phyloP scores from a whole-genome alignment of 2,888 invertebrate species.

The Phlogophora meticulosa region DNA sequence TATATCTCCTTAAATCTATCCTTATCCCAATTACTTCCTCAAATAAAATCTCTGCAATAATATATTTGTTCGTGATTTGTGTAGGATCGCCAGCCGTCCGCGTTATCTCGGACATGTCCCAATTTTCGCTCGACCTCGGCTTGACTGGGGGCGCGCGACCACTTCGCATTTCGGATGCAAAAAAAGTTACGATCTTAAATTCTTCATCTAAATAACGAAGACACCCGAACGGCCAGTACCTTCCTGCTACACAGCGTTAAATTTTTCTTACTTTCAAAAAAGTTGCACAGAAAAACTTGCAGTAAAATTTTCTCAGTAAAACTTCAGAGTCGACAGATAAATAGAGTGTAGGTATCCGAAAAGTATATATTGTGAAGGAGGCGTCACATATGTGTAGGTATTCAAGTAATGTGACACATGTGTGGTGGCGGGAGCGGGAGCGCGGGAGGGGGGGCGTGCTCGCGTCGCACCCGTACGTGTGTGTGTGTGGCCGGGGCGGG shows the following conservation, averaged over 20 bases:
- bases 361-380: conserved; percentile 86
- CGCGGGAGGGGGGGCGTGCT: conserved; percentile 72
- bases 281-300: conserved; percentile 40
- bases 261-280: conserved; percentile 36
- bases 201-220: conserved; percentile 55
- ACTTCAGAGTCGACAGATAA: conserved; percentile 50
- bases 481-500: conserved; percentile 78
- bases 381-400: conserved; percentile 89
- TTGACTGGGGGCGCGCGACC: conserved; percentile 59
- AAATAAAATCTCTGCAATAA: conserved; percentile 23
- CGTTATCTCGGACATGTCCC: conserved; percentile 74
- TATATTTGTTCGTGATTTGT: conserved; percentile 43
- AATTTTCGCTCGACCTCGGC: conserved; percentile 66
- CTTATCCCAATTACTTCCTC: conserved; percentile 41
- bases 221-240: conserved; percentile 20
- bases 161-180: conserved; percentile 54
- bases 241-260: conserved; percentile 34
- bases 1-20: conserved; percentile 13
- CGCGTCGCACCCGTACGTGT: conserved; percentile 63
- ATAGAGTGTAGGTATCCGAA: conserved; percentile 81
- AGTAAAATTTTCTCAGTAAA: conserved; percentile 40
- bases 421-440: conserved; percentile 75
- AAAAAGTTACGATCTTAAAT: conserved; percentile 63
- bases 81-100: conserved; percentile 56
- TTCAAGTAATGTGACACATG: conserved; percentile 84